phyloP scores from a whole-genome alignment of 1,140 invertebrate genomes.

The Drosophila ercepeae region DNA sequence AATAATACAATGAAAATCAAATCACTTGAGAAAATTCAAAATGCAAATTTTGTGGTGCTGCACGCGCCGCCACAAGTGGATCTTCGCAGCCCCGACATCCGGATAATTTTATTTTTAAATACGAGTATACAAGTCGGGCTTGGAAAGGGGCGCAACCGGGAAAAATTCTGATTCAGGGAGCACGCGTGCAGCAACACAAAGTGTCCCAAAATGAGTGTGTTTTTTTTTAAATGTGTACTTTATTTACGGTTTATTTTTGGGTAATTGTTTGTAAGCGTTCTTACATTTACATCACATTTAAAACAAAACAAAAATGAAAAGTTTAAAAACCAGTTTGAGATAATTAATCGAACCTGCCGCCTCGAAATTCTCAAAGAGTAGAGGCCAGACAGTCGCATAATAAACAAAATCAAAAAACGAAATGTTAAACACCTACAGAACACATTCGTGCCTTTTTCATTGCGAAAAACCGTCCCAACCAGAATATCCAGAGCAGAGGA shows the following conservation, averaged over 20 bases:
- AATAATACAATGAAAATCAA: constrained; percentile 23
- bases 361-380: constrained; percentile 66
- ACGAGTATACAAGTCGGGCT: neutral
- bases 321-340: constrained; percentile 44
- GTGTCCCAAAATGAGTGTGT: constrained; percentile 35
- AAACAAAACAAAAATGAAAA: constrained; percentile 20
- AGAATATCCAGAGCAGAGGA: constrained; percentile 27
- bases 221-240: constrained; percentile 57
- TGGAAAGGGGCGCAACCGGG: neutral
- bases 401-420: constrained; percentile 32
- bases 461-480: constrained; percentile 76
- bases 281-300: constrained; percentile 61
- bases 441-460: constrained; percentile 80
- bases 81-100: neutral
- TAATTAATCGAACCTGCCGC: constrained; percentile 37
- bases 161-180: constrained; percentile 4
- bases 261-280: constrained; percentile 70
- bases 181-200: constrained; percentile 18
- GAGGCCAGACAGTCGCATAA: constrained; percentile 36
- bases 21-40: constrained; percentile 7
- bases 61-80: neutral
- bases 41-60: constrained; percentile 28
- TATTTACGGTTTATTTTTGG: constrained; percentile 65
- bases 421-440: constrained; percentile 52
- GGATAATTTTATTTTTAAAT: neutral